Conservation (phyloP, 2,113 vertebrate genomes). For the Plotosus lineatus region DNA sequence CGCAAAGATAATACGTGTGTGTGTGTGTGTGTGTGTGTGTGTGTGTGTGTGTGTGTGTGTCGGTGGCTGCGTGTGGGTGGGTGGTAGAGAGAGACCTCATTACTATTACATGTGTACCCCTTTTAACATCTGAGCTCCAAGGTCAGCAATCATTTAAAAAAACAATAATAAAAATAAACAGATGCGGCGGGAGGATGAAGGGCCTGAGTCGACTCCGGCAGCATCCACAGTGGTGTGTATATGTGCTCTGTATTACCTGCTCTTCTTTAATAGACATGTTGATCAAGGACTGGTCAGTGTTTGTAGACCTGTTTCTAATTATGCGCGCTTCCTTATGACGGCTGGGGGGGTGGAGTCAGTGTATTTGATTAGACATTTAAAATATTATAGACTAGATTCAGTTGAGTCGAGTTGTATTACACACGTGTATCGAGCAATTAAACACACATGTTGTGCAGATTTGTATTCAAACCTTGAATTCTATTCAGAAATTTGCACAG, state of each 20-base stretch:
- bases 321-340: background rate
- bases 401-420: background rate
- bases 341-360: background rate
- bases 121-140: constrained; percentile 4
- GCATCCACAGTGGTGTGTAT: background rate
- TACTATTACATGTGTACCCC: background rate
- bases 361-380: background rate
- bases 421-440: background rate
- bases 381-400: background rate
- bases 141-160: background rate
- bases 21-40: background rate
- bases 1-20: too few relatives aligned
- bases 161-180: background rate
- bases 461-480: background rate
- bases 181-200: background rate
- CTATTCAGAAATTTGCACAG: background rate
- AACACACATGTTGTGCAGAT: background rate
- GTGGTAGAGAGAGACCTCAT: background rate
- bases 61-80: too few relatives aligned
- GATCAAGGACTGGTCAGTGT: background rate
- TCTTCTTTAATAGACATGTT: background rate
- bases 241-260: background rate
- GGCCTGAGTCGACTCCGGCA: background rate
- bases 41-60: background rate
- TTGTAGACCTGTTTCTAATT: constrained; percentile 14